phyloP scores from a whole-genome alignment of 2,888 invertebrate genomes.

The Arrhopalites spinosus region DNA sequence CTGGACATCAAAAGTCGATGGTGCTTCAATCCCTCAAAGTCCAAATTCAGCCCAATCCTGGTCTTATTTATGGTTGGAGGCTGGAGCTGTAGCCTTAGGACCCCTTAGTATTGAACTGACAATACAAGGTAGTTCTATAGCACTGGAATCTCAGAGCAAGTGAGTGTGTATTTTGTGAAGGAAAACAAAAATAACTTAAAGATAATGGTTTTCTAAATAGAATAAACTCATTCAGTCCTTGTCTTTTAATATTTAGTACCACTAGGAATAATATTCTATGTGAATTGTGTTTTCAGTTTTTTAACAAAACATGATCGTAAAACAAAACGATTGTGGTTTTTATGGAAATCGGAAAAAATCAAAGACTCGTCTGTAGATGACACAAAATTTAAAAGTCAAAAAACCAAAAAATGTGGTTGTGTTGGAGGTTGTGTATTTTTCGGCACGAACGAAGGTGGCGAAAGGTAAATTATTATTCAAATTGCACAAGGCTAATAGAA shows the following conservation, averaged over 20 bases:
- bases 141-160: conserved; percentile 69
- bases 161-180: conserved; percentile 59
- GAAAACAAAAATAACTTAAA: not conserved
- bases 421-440: conserved; percentile 95
- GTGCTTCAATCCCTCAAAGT: conserved; percentile 51
- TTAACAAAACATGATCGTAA: conserved; percentile 81
- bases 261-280: too few relatives aligned
- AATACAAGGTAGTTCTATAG: conserved; percentile 71
- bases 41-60: conserved; percentile 64
- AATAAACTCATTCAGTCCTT: too few relatives aligned
- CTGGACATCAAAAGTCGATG: conserved; percentile 53
- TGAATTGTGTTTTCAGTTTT: conserved; percentile 61
- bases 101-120: conserved; percentile 89
- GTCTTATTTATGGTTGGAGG: conserved; percentile 77
- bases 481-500: too few relatives aligned
- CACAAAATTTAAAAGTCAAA: conserved; percentile 40
- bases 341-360: conserved; percentile 77
- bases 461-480: too few relatives aligned
- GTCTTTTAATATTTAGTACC: not conserved
- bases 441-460: conserved; percentile 87
- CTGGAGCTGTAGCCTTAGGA: conserved; percentile 86
- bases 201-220: too few relatives aligned
- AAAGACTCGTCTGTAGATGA: conserved; percentile 61
- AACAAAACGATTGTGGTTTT: conserved; percentile 87
- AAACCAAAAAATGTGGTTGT: conserved; percentile 80